phyloP scores from a whole-genome alignment of 2,113 vertebrate genomes.

The Buteo buteo region DNA sequence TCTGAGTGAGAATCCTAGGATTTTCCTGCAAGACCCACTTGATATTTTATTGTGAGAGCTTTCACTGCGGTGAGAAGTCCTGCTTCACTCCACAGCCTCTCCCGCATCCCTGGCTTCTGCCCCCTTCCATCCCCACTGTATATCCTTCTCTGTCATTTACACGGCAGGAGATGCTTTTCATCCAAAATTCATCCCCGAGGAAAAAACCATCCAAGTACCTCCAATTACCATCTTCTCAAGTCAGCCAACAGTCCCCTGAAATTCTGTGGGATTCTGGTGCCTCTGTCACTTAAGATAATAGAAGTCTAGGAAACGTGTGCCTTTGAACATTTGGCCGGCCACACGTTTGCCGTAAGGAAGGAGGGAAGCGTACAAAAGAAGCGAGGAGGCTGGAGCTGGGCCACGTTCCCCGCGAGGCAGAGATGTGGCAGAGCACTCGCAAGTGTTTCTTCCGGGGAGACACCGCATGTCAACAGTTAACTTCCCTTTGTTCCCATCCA shows the following conservation, averaged over 20 bases:
- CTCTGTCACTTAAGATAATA: neutral
- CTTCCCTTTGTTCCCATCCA: slow-evolving; percentile 43
- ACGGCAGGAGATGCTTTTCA: neutral
- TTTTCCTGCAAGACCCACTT: neutral
- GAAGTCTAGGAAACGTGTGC: neutral
- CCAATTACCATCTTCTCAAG: neutral
- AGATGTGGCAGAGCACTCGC: neutral
- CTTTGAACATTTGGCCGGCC: neutral
- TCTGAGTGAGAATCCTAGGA: neutral
- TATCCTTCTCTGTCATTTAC: neutral
- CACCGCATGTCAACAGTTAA: slow-evolving; percentile 23
- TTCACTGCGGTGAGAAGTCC: neutral
- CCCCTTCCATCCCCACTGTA: neutral
- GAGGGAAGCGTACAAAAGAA: neutral
- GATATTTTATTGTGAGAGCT: neutral
- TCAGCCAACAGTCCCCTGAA: neutral
- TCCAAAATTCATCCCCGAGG: neutral
- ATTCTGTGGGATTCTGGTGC: neutral
- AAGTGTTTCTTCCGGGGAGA: neutral
- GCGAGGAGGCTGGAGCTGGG: neutral
- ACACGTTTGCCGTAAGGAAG: neutral
- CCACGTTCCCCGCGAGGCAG: neutral
- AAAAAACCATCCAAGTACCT: neutral
- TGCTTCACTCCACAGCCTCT: neutral
- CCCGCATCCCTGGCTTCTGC: neutral